Base-by-base conservation (phyloP, 1,140 invertebrate species). In the Thaumetopoea pityocampa region DNA sequence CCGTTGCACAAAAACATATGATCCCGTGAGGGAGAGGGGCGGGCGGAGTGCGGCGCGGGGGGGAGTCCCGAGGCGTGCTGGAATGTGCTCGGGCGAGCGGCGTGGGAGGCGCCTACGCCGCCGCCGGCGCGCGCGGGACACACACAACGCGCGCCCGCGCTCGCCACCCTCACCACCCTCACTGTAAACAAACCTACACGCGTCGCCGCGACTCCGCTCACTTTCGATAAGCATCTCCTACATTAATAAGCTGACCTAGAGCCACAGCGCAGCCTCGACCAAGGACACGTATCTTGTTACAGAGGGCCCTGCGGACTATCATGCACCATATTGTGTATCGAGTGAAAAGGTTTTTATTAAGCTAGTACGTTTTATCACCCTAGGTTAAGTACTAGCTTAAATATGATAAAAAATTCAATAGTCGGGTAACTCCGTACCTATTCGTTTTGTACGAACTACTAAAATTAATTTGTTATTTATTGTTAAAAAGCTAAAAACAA, bases 1-100 rank as follows among this genome's bases (percentile, higher is more conserved):
- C 77, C 80, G 80, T 81, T 84, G 77, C 73, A 81, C 69, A 84
- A 84, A 84, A 84, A 84, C 80, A 84, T 84, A 84, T 84, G 80
- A 84, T 84, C 77, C 67, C 70, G 71, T 66, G 74, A 76, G 73
- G 71, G 69, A 42, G 65, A 67, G 63, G 67, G 56, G 51, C 24
- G 19, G 14, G 54, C 19, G 58, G 40, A 36, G 57, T 24, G 28
- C 18, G 22, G 58, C 17, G 61, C 42, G 46, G 54, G 57, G 43
- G 46, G 64, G 61, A 61, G 59, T 57, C 57, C 65, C 55, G 66
- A 77, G 76, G 79, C 79, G 76, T 79, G 79, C 65, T 78, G 74
- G 79, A 79, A 79, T 79, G 76, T 66, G 76, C 65, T 71, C 76
- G 60, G 64, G 67, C 74, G 59, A 76, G 79, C 79, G 56, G 79